Conservation (phyloP, 2,113 vertebrate genomes). For the Syngnathus typhle region DNA sequence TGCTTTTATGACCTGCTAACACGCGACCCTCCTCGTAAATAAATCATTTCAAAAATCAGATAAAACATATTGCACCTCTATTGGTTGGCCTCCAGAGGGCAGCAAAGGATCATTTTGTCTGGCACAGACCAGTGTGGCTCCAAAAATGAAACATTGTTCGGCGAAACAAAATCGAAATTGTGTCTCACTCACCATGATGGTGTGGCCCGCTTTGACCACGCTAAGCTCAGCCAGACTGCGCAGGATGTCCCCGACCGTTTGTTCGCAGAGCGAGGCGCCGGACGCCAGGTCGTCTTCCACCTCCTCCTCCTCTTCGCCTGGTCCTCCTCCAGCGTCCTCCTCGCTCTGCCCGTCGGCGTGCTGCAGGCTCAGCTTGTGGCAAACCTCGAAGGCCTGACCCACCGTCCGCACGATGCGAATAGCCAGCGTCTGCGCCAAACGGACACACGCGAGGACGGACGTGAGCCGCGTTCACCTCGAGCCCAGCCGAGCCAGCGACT, state of each 20-base stretch:
- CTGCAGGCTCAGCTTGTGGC: slow-evolving; percentile 83
- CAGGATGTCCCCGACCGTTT: slow-evolving; percentile 70
- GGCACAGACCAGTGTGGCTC: background rate
- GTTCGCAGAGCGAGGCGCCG: slow-evolving; percentile 59
- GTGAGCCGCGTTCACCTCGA: background rate
- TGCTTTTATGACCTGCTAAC: background rate
- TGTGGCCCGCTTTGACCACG: slow-evolving; percentile 70
- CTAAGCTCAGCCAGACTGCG: slow-evolving; percentile 71
- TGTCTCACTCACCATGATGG: slow-evolving; percentile 58
- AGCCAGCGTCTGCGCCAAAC: slow-evolving; percentile 70
- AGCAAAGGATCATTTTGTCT: background rate
- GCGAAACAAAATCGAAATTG: background rate
- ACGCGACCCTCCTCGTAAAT: background rate
- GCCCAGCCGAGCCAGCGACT: too few species aligned
- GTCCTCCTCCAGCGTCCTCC: slow-evolving; percentile 41
- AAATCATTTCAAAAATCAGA: background rate
- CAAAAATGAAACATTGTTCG: too few species aligned
- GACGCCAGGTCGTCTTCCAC: slow-evolving; percentile 34
- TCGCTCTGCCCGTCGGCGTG: slow-evolving; percentile 72
- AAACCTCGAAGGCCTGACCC: slow-evolving; percentile 84
- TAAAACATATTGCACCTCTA: slow-evolving; percentile 22
- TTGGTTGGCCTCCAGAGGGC: slow-evolving; percentile 44
- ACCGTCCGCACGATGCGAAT: slow-evolving; percentile 79
- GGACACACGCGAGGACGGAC: background rate
- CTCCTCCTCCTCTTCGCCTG: slow-evolving; percentile 38